phyloP scores from a whole-genome alignment of 2,797 vertebrate genomes.

The Heliangelus exortis region DNA sequence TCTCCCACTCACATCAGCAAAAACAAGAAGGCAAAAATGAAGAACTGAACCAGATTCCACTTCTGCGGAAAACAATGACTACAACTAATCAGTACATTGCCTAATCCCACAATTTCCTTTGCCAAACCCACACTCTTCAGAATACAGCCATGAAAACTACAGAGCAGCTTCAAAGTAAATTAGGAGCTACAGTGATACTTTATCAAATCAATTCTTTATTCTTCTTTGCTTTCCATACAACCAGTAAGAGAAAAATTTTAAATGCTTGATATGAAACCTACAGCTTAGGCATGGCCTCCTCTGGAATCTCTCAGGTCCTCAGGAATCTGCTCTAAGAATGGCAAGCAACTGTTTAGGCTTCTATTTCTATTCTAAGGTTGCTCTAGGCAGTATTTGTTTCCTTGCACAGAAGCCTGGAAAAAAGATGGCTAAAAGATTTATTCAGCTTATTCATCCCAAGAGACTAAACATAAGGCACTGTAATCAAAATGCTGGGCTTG shows the following conservation, averaged over 20 bases:
- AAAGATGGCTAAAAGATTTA: neutral
- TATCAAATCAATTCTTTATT: neutral
- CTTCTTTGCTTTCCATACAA: neutral
- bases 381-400: slow-evolving; percentile 15
- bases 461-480: neutral
- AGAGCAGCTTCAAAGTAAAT: neutral
- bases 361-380: slow-evolving; percentile 60
- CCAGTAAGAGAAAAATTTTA: neutral
- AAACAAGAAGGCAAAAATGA: neutral
- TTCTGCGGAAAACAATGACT: neutral
- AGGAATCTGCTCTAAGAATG: slow-evolving; percentile 52
- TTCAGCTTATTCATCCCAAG: neutral
- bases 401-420: neutral
- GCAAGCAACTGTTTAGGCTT: slow-evolving; percentile 56
- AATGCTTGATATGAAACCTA: neutral
- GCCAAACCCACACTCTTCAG: neutral
- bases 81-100: neutral
- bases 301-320: slow-evolving; percentile 38
- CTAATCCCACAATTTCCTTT: neutral
- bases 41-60: neutral
- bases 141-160: neutral
- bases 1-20: neutral
- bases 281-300: neutral
- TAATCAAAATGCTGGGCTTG: neutral
- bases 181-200: neutral